Base-by-base conservation (phyloP, 2,797 vertebrate species). In the Tauraco hartlaubi region DNA sequence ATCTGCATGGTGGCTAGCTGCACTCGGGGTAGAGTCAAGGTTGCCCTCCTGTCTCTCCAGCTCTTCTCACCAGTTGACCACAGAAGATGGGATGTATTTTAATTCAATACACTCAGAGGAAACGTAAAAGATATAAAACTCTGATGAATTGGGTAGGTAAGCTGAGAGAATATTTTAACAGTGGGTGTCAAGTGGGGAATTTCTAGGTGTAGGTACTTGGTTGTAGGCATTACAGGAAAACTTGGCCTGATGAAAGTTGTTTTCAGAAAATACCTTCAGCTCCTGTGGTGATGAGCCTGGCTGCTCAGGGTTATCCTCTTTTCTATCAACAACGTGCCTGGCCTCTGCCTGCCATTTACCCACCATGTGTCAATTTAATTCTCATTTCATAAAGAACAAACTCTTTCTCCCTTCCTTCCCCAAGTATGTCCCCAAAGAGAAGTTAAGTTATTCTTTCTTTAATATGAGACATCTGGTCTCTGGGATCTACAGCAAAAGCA, bases 381-480 rank as follows among this genome's bases (percentile, higher is more conserved):
- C 44, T 77, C 41, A 74, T 64, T 79, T 93, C 37, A 55, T 76
- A 66, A 76, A 78, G 73, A 90, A 90, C 15, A 62, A 78, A 48
- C 51, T 82, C 31, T 73, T 94, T 66, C 72, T 88, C 52, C 61
- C 37, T 91, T 88, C 56, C 56, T 91, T 83, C 66, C 55, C 18
- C 8, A 79, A 25, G n/a, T 58, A 66, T 2, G 22, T 89, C 85
- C 90, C 56, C 52, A 68, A 78, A 80, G 86, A 75, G 54, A 91
- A 83, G 55, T 63, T 88, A 59, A 94, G 66, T 72, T 90, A 85
- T 63, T 90, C 56, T 85, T 85, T 79, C 74, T 96, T 94, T 94
- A 94, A 87, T 87, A 51, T 6, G 29, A 91, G 85, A 92, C 89
- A 96, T 94, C 91, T 94, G 82, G 72, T 80, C 54, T 62, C 79